Evolutionary conservation across 2,797 vertebrate species (phyloP).

Genomic region (Natrix natrix): DNA sequence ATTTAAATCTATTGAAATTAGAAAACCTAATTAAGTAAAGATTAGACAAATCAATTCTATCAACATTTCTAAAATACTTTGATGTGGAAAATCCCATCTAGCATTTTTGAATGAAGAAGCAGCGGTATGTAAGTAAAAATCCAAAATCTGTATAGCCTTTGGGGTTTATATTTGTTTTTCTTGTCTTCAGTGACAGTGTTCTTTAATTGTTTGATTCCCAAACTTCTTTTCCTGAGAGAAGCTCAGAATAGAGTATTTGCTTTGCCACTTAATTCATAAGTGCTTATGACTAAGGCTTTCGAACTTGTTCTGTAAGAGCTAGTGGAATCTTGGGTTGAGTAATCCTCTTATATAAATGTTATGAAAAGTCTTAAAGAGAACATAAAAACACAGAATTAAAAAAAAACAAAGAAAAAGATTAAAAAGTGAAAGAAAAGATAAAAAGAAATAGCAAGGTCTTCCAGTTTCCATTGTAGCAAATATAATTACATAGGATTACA

Average conservation of each 20-base stretch:
- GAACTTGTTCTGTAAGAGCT: not conserved
- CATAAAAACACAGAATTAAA: not conserved
- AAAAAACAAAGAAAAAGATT: not conserved
- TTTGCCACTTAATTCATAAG: not conserved
- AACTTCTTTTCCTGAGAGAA: not conserved
- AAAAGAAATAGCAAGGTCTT: not conserved
- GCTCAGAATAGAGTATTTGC: not conserved
- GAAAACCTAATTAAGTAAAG: not conserved
- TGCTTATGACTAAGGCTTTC: not conserved
- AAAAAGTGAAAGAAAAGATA: not conserved
- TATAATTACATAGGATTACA: not conserved
- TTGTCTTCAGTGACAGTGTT: not conserved
- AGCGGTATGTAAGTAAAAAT: not conserved
- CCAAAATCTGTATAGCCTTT: not conserved
- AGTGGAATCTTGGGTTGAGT: not conserved
- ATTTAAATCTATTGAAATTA: not conserved
- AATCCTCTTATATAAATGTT: not conserved
- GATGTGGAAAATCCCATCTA: not conserved
- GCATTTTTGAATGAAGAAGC: not conserved
- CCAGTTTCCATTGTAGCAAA: not conserved
- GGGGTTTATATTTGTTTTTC: not conserved
- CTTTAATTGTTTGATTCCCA: not conserved
- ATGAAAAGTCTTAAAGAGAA: not conserved
- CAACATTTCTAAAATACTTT: not conserved
- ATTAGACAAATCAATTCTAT: not conserved